phyloP scores from a whole-genome alignment of 2,888 invertebrate species.

The Caenorhabditis zanzibari region DNA sequence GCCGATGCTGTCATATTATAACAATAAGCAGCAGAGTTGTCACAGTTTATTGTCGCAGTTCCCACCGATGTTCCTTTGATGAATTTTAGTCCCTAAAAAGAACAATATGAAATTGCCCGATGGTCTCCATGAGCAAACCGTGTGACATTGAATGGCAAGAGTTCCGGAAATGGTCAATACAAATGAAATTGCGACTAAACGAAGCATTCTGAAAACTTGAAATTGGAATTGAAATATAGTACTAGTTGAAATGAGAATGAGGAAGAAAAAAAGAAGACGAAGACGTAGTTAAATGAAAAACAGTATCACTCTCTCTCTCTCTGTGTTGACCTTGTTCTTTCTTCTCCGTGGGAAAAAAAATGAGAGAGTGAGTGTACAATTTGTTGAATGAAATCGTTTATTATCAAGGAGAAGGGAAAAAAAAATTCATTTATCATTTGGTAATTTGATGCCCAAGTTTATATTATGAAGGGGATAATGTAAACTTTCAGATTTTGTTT shows the following conservation, averaged over 20 bases:
- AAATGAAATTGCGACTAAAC: constrained; percentile 20
- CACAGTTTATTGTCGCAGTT: constrained; percentile 70
- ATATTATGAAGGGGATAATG: constrained; percentile 8
- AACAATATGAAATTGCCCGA: no score
- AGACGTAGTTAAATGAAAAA: constrained; percentile 18
- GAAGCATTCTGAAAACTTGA: constrained; percentile 42
- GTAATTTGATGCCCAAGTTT: constrained; percentile 41
- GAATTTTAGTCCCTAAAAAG: constrained; percentile 73
- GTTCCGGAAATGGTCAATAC: constrained; percentile 6
- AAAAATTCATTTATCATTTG: constrained; percentile 15
- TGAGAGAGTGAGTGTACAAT: neutral
- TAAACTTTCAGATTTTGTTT: constrained; percentile 31
- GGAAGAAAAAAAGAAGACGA: constrained; percentile 4
- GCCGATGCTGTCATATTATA: constrained; percentile 75
- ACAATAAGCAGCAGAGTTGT: constrained; percentile 73
- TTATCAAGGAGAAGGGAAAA: constrained; percentile 11
- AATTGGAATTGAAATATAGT: no score
- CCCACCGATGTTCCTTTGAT: constrained; percentile 72
- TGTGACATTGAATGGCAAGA: constrained; percentile 55
- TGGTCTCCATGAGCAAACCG: constrained; percentile 36
- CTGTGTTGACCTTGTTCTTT: constrained; percentile 51
- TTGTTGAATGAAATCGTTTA: constrained; percentile 21
- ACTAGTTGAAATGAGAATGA: neutral
- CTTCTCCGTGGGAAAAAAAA: constrained; percentile 15
- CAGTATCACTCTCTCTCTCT: neutral